These are phyloP conservation scores for Dermatophagoides farinae DNA, from an alignment of 1,140 invertebrate genomes.

Conservation along the genomic window DNA sequence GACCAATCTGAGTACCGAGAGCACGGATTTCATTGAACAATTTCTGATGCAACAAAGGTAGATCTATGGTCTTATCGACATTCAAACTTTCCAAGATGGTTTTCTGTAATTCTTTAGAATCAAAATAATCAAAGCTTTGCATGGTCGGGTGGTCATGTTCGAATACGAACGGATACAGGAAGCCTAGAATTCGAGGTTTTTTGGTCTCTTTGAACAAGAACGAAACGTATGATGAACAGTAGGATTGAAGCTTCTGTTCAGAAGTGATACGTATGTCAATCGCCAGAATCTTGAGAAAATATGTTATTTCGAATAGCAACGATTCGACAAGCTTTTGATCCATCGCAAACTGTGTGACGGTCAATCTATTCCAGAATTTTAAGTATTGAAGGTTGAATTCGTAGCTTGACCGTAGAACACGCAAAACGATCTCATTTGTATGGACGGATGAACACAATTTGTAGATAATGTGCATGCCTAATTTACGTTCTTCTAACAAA, in stretches of 20 bases:
- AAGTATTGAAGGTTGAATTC: conserved; percentile 14
- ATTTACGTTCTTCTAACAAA: conserved; percentile 4
- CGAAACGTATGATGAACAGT: conserved; percentile 11
- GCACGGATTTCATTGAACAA: conserved; percentile 13
- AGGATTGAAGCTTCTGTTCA: conserved; percentile 14
- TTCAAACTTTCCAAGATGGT: conserved; percentile 5
- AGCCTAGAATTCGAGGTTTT: conserved; percentile 4
- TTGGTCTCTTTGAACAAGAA: conserved; percentile 13
- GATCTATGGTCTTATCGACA: conserved; percentile 6
- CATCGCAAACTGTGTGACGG: neutral
- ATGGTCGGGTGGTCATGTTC: conserved; percentile 9
- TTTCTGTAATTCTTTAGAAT: conserved; percentile 16
- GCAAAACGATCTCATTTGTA: conserved; percentile 7
- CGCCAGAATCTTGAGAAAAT: conserved; percentile 13
- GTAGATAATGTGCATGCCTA: conserved; percentile 15
- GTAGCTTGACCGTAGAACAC: conserved; percentile 16
- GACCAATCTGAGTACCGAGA: conserved; percentile 13
- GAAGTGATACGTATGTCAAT: conserved; percentile 14
- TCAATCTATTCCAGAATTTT: neutral
- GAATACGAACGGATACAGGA: conserved; percentile 9
- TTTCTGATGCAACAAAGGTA: conserved; percentile 14
- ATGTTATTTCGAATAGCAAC: conserved; percentile 9
- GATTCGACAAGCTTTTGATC: neutral
- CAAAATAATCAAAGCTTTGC: conserved; percentile 16
- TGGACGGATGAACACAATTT: conserved; percentile 11